Evolutionary conservation across 2,113 vertebrate genomes (phyloP), one percentile per base, ranked within the genome.

Genomic region (Artemisiospiza belli): DNA sequence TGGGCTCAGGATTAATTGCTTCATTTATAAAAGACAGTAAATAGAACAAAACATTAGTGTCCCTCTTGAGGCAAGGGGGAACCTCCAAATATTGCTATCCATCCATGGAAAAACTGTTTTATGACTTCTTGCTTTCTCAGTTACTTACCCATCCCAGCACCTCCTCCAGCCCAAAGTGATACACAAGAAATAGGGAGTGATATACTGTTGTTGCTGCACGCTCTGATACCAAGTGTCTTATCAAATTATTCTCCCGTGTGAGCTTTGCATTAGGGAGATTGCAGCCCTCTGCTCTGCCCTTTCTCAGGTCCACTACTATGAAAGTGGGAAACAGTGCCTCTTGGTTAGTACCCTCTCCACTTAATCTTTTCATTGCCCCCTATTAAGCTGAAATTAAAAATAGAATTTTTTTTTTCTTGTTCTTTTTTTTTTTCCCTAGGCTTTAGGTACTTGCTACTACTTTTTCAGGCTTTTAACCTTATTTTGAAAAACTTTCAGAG

Each of bases 291-390:
- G 15, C 6, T 63, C 13, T 37, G 17, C 7, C 20, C 61, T 72
- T 84, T 47, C 18, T 64, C 19, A 41, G 8, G 31, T 61, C 44
- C 9, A 21, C 33, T 15, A 1, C 35, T 35, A 18, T 6, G 7
- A 54, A 4, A 0, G 0, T 28, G 11, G 19, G 39, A 46, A 73
- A 64, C 4, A 25, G 15, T 58, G 2, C 6, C 61, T 17, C 18
- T 74, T 28, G 10, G 9, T 44, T 57, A 66, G 10, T 24, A 44
- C 5, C 7, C 30, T 30, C 17, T 25, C 28, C 11, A 22, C 12
- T 49, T 52, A 39, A 25, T 68, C 7, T 37, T 82, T 64, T 44
- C n/a, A 39, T 43, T 86, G 20, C 15, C 9, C 25, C 61, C 5
- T 3, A 12, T 30, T 72, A 44, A 78, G 4, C 15, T 67, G 47